Evolutionary conservation across 1,140 invertebrate genomes (phyloP).

Genomic region (Cydia strobilella): DNA sequence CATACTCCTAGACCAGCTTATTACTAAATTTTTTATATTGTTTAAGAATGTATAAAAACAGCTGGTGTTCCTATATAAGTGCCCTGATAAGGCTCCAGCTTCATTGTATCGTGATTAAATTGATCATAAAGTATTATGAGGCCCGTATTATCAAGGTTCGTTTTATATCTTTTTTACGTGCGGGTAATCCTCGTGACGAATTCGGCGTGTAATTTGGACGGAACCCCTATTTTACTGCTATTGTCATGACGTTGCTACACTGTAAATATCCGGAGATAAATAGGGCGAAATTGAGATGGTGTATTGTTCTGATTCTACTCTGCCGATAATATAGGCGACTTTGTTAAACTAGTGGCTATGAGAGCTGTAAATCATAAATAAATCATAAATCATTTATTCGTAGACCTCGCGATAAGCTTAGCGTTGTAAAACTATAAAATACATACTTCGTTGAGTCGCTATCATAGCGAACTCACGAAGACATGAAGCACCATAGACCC

Average conservation of each 20-base stretch:
- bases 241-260: slow-evolving; percentile 11
- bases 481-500: no score
- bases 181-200: slow-evolving; percentile 17
- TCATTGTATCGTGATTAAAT: slow-evolving; percentile 23
- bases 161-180: slow-evolving; percentile 24
- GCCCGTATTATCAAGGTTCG: background rate
- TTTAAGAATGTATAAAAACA: background rate
- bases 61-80: background rate
- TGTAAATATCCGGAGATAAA: background rate
- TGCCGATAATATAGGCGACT: background rate
- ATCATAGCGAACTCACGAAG: no score
- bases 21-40: no score
- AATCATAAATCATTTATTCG: no score
- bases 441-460: no score
- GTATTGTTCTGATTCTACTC: background rate
- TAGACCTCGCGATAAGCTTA: no score
- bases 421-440: no score
- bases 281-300: background rate
- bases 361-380: no score
- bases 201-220: slow-evolving; percentile 24
- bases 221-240: slow-evolving; percentile 25
- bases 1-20: no score
- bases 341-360: background rate
- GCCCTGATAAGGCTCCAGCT: background rate
- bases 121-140: slow-evolving; percentile 27